Evolutionary conservation across 2,888 invertebrate species (phyloP).

Genomic region (Dusona sp.): DNA sequence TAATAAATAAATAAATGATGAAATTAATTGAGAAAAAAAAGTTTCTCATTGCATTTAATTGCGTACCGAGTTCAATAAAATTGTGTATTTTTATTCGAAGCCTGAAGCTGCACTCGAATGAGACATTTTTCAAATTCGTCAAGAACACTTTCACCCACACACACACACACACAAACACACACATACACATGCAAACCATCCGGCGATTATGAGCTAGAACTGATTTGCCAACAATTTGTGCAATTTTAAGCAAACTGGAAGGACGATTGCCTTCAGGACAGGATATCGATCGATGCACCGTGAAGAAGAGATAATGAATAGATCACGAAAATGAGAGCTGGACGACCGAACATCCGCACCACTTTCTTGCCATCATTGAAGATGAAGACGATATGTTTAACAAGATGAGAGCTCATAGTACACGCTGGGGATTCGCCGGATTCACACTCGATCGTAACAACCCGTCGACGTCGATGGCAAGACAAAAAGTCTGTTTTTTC

Average conservation of each 20-base stretch:
- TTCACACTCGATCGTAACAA: constrained; percentile 33
- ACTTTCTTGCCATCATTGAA: background rate
- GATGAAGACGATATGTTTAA: background rate
- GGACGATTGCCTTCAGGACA: background rate
- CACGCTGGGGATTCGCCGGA: background rate
- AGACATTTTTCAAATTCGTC: background rate
- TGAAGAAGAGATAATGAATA: background rate
- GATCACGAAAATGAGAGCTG: background rate
- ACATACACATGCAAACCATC: background rate
- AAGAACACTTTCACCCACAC: background rate
- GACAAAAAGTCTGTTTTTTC: constrained; percentile 18
- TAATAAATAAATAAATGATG: too few relatives aligned
- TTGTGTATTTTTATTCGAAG: background rate
- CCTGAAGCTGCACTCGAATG: background rate
- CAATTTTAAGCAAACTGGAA: background rate
- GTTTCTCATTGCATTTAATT: too few relatives aligned
- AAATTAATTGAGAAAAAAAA: too few relatives aligned
- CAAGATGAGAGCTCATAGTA: constrained; percentile 5
- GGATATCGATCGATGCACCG: background rate
- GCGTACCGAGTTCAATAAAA: too few relatives aligned
- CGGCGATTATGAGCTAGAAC: background rate
- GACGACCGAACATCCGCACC: constrained; percentile 2
- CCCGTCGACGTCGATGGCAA: constrained; percentile 19
- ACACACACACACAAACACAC: background rate
- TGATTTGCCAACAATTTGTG: background rate